Evolutionary conservation across 1,140 invertebrate species (phyloP).

Genomic region (Carcinoscorpius rotundicauda): DNA sequence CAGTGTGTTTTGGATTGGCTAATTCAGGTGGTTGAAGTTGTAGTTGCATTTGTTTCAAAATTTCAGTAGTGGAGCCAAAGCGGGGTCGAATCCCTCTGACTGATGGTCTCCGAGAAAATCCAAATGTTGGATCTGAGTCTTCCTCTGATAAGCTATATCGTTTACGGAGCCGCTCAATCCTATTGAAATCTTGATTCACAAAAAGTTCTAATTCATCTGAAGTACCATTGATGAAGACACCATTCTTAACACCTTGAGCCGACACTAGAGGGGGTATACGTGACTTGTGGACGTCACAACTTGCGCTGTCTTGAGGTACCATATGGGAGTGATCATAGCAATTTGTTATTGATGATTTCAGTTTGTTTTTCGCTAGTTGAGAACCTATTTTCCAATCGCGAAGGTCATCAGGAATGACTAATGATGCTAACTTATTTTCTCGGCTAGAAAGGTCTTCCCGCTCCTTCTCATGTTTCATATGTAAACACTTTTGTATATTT

Average conservation of each 20-base stretch:
- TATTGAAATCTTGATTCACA: constrained; percentile 60
- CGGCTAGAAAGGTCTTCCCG: not conserved
- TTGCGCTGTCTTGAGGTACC: no score
- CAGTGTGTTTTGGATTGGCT: constrained; percentile 10
- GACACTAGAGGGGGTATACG: no score
- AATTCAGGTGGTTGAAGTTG: constrained; percentile 47
- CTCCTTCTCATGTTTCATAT: no score
- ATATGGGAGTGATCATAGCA: no score
- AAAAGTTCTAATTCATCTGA: constrained; percentile 64
- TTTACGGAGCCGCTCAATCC: constrained; percentile 63
- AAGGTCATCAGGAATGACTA: constrained; percentile 24
- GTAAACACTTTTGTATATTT: no score
- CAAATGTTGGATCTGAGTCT: constrained; percentile 38
- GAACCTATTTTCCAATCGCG: constrained; percentile 23
- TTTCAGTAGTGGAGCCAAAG: constrained; percentile 63
- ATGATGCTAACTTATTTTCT: not conserved
- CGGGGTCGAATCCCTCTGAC: constrained; percentile 58
- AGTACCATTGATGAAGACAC: constrained; percentile 24
- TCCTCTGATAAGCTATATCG: constrained; percentile 60
- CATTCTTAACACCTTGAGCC: constrained; percentile 5
- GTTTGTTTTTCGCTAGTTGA: no score
- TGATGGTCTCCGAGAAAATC: constrained; percentile 65
- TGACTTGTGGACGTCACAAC: no score
- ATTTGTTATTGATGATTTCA: no score
- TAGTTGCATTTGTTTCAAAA: constrained; percentile 62